Conservation (phyloP, 2,113 vertebrate genomes). For the Oryzias melastigma region DNA sequence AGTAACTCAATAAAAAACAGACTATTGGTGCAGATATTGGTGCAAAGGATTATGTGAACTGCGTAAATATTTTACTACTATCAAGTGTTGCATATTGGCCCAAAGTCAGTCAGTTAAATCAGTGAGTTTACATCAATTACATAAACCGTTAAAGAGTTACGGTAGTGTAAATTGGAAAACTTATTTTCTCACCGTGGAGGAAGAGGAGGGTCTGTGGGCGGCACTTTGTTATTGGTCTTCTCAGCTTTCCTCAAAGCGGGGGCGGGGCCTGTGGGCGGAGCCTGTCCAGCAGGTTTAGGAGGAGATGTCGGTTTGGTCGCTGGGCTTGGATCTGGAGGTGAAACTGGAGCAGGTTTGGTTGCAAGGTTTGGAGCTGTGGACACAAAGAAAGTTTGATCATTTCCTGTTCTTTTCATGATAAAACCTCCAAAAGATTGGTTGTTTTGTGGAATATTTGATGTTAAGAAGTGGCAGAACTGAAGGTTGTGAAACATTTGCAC, state of each 20-base stretch:
- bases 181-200: slow-evolving; percentile 58
- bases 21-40: too few species aligned
- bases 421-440: too few species aligned
- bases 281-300: slow-evolving; percentile 13
- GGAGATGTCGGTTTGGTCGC: slow-evolving; percentile 62
- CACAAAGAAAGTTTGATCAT: background rate
- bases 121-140: too few species aligned
- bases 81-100: too few species aligned
- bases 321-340: slow-evolving; percentile 16
- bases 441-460: too few species aligned
- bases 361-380: slow-evolving; percentile 34
- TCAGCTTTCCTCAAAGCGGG: slow-evolving; percentile 43
- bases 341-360: slow-evolving; percentile 22
- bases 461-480: background rate
- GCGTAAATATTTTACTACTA: too few species aligned
- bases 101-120: too few species aligned
- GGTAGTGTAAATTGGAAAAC: too few species aligned
- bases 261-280: background rate
- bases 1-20: too few species aligned
- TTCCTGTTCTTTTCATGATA: too few species aligned
- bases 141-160: too few species aligned
- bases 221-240: slow-evolving; percentile 13
- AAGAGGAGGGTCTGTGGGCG: slow-evolving; percentile 45
- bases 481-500: background rate
- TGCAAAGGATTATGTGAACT: too few species aligned